Evolutionary conservation across 35 echinoderm and acorn worm species (phyloP).

Genomic region (Lytechinus variegatus): DNA sequence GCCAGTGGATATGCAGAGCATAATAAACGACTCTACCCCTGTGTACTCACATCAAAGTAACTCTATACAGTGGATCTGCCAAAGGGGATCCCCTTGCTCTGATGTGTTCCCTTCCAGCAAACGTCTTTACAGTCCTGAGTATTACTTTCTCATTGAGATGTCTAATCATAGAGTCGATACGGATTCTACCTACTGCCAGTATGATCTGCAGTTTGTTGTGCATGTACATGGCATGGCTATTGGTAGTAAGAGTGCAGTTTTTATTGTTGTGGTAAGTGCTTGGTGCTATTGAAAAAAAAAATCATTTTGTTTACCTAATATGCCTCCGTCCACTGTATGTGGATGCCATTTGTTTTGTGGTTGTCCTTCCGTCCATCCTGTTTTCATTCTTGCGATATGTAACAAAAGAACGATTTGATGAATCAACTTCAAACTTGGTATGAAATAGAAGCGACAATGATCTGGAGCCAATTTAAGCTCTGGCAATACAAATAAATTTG

Average conservation of each 20-base stretch:
- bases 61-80: conserved; percentile 47
- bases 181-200: conserved; percentile 56
- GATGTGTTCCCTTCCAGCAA: conserved; percentile 52
- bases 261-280: conserved; percentile 56
- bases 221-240: conserved; percentile 63
- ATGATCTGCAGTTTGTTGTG: conserved; percentile 54
- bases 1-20: not conserved
- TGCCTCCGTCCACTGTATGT: too few species aligned
- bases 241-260: conserved; percentile 30
- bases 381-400: too few species aligned
- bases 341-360: too few species aligned
- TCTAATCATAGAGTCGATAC: conserved; percentile 49
- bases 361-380: too few species aligned
- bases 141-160: conserved; percentile 67
- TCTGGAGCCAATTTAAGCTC: too few species aligned
- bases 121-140: conserved; percentile 58
- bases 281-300: not conserved
- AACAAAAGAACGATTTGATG: too few species aligned
- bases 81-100: conserved; percentile 55
- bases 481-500: too few species aligned
- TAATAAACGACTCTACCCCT: conserved; percentile 50
- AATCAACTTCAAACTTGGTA: too few species aligned
- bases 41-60: conserved; percentile 50
- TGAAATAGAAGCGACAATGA: too few species aligned
- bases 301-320: too few species aligned